Base-by-base conservation (phyloP, 2,888 invertebrate genomes). In the Lordiphosa andalusiaca region DNA sequence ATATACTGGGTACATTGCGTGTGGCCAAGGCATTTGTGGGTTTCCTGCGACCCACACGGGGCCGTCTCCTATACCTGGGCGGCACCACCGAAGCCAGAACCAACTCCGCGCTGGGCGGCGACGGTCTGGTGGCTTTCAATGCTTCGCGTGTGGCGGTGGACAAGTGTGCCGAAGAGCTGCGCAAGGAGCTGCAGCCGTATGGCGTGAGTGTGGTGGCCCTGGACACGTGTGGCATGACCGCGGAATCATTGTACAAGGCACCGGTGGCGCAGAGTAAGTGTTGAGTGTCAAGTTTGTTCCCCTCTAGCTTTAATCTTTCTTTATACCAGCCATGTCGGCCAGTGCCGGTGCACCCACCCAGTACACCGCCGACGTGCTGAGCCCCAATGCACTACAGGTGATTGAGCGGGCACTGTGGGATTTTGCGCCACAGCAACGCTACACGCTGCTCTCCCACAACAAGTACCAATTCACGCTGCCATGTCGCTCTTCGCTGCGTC, bases 21-120 rank as follows among this genome's bases (percentile, higher is more conserved):
- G 93, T 95, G 41, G 94, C 95, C 0, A 91, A 94, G 57, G 93
- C 95, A 2, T 95, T 95, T 90, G 92, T 94, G 52, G 93, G 94
- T 2, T 90, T 95, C 53, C 90, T 95, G 38, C 92, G 94, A 41
- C 91, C 91, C 16, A 91, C 91, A 1, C 73, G 87, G 71, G 95
- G 95, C 50, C 91, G 95, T 61, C 91, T 95, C 51, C 92, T 95
- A 69, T 94, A 94, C 71, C 91, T 95, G 70, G 88, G 92, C 68
- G 90, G 91, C 52, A 89, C 91, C 37, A 89, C 88, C 63, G 76
- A 77, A 4, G 75, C 81, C 13, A 89, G 91, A 39, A 89, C 87
- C 63, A 77, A 73, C 6, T 77, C 77, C 25, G 59, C 63, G 23
- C 60, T 64, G 25, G 86, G 87, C 37, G 91, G 91, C 13, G 89